phyloP scores from a whole-genome alignment of 2,888 invertebrate species.

The Hyposoter didymator region DNA sequence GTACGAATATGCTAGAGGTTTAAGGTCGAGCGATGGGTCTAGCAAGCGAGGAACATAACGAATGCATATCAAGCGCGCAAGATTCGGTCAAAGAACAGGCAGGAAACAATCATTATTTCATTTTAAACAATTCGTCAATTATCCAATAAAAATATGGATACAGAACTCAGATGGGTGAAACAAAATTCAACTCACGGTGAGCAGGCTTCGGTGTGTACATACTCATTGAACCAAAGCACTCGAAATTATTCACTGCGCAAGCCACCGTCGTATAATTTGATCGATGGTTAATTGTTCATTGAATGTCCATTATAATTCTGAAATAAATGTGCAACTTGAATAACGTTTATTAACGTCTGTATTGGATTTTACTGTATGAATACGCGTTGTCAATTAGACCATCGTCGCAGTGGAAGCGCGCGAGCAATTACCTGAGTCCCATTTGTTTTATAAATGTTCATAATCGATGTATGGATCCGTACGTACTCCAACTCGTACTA shows the following conservation, averaged over 20 bases:
- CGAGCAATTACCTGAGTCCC: conserved; percentile 19
- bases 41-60: neutral
- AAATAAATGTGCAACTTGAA: neutral
- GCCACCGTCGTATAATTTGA: neutral
- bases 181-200: conserved; percentile 12
- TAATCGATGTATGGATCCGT: neutral
- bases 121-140: conserved; percentile 56
- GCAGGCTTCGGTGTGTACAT: neutral
- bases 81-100: conserved; percentile 39
- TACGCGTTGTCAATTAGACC: conserved; percentile 2
- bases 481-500: neutral
- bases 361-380: neutral
- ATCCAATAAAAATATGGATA: conserved; percentile 50
- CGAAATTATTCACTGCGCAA: neutral
- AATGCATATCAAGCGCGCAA: conserved; percentile 27
- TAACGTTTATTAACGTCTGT: neutral
- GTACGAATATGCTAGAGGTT: neutral
- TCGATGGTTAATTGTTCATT: neutral
- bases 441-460: conserved; percentile 26
- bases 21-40: neutral
- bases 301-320: neutral
- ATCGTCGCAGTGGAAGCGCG: conserved; percentile 9
- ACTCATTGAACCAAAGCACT: neutral
- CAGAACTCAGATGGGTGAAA: conserved; percentile 11
- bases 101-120: conserved; percentile 54